Evolutionary conservation across 2,113 vertebrate genomes (phyloP).

Genomic region (Clinocottus analis): DNA sequence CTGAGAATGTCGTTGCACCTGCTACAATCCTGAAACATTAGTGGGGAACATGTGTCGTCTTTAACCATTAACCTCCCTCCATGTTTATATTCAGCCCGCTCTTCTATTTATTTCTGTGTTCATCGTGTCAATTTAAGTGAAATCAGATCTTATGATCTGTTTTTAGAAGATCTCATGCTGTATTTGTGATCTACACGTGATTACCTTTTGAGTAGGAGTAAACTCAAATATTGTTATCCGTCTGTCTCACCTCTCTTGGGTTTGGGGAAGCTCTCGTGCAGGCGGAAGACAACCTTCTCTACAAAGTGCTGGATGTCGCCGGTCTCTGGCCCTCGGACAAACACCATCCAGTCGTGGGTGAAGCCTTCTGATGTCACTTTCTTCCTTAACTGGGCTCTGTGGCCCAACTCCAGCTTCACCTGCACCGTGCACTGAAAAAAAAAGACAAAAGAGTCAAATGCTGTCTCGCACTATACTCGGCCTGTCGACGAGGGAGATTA

Average conservation of each 20-base stretch:
- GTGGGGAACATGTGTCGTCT: background rate
- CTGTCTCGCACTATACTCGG: background rate
- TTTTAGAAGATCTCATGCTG: background rate
- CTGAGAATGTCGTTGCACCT: background rate
- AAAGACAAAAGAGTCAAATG: background rate
- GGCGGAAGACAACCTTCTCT: constrained; percentile 96
- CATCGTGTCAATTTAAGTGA: background rate
- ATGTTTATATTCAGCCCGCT: background rate
- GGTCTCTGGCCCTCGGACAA: constrained; percentile 95
- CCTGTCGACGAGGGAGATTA: background rate
- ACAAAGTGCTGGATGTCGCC: constrained; percentile 99
- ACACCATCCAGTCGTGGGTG: constrained; percentile 99
- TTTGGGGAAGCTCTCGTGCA: constrained; percentile 98
- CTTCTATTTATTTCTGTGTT: background rate
- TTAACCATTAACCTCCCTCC: background rate
- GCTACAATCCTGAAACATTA: background rate
- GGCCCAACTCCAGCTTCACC: constrained; percentile 98
- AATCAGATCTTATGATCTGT: background rate
- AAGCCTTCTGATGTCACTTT: constrained; percentile 97
- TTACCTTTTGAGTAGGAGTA: background rate
- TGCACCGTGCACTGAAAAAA: constrained; percentile 93
- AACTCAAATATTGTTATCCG: background rate
- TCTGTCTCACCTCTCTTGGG: constrained; percentile 92
- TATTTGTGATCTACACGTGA: background rate
- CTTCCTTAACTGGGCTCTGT: constrained; percentile 95